Percentiles rank a stretch among this genome's conserved stretches.
Evolutionary conservation across 2,888 invertebrate species (phyloP).

Genomic region (Conchocele bisecta): DNA sequence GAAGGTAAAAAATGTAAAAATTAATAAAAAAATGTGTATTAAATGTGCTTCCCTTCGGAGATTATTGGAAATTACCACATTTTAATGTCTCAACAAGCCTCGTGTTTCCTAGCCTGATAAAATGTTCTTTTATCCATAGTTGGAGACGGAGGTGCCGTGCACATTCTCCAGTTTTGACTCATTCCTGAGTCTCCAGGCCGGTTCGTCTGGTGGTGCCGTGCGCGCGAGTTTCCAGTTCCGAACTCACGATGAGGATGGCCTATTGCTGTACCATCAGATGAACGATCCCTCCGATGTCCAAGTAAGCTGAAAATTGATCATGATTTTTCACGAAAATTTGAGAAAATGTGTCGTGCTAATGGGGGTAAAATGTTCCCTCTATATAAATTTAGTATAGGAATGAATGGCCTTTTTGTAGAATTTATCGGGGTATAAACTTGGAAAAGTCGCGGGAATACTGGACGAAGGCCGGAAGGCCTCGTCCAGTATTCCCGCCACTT

Average conservation of each 20-base stretch:
- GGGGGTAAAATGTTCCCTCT: no score
- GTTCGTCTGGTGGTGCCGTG: constrained; percentile 58
- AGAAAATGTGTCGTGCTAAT: no score
- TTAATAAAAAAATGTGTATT: no score
- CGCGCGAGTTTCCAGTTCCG: constrained; percentile 79
- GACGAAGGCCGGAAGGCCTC: no score
- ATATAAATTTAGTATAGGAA: no score
- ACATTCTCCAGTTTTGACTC: constrained; percentile 78
- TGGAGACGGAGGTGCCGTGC: constrained; percentile 67
- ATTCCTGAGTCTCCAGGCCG: constrained; percentile 66
- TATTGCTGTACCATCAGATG: constrained; percentile 76
- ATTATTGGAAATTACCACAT: background rate
- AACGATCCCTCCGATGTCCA: constrained; percentile 53
- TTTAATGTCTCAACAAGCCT: background rate
- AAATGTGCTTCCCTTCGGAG: no score
- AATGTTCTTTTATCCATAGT: constrained; percentile 55
- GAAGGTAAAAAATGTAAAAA: no score
- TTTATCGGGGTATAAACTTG: no score
- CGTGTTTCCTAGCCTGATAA: background rate
- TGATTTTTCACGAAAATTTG: no score
- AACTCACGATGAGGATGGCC: constrained; percentile 79
- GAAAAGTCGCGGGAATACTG: no score
- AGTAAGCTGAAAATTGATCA: constrained; percentile 61
- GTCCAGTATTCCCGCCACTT: no score
- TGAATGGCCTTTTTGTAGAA: no score